Conservation (phyloP, 2,113 vertebrate species). For the Nasalis larvatus region DNA sequence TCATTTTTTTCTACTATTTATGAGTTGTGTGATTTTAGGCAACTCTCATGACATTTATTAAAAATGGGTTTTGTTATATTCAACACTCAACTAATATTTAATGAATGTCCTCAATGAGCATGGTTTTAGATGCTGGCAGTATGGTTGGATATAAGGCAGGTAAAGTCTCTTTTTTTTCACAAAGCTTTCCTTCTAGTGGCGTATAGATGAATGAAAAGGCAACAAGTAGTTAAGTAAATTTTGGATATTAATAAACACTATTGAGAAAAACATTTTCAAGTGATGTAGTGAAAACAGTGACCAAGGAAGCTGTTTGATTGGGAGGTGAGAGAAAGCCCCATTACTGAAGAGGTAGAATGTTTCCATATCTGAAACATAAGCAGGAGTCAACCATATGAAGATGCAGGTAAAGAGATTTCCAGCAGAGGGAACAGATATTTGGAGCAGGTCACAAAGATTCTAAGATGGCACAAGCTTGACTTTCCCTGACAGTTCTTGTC, state of each 20-base stretch:
- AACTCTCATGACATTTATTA: neutral
- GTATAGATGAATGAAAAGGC: neutral
- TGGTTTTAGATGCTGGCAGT: neutral
- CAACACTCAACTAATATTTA: neutral
- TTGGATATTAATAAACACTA: neutral
- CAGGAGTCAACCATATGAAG: neutral
- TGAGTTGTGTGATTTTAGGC: neutral
- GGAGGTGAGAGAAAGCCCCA: neutral
- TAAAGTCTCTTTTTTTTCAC: neutral
- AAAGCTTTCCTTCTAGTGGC: neutral
- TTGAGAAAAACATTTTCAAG: neutral
- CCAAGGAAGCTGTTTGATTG: neutral
- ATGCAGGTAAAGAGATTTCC: neutral
- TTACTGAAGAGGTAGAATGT: neutral
- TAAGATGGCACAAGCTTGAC: neutral
- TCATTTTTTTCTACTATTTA: slow-evolving; percentile 3
- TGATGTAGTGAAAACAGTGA: neutral
- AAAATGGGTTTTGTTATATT: neutral
- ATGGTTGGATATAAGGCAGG: neutral
- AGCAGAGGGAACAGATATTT: neutral
- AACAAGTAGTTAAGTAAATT: neutral
- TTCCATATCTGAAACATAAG: neutral
- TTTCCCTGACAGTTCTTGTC: neutral
- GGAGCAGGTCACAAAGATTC: neutral
- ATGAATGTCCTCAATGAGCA: neutral